phyloP scores from a whole-genome alignment of 2,888 invertebrate genomes.

The Orthosia incerta region DNA sequence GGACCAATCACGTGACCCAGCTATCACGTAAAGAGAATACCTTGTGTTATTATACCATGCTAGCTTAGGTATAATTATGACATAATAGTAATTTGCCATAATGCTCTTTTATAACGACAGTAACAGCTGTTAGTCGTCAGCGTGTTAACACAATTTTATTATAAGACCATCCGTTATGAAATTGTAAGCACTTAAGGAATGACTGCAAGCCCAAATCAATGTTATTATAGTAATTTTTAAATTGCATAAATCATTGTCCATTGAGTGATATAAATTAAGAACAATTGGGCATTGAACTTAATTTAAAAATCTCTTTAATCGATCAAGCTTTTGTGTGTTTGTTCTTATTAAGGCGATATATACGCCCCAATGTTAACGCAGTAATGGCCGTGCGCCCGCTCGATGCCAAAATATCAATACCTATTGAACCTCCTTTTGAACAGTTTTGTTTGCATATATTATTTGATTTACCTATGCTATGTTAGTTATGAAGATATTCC shows the following conservation, averaged over 20 bases:
- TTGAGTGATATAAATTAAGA: constrained; percentile 54
- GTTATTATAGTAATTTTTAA: constrained; percentile 53
- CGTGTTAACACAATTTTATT: constrained; percentile 9
- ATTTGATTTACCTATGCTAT: too few relatives aligned
- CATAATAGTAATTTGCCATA: background rate
- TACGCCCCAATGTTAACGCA: too few relatives aligned
- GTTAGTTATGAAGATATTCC: too few relatives aligned
- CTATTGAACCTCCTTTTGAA: too few relatives aligned
- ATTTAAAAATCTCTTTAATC: constrained; percentile 50
- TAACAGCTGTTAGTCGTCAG: constrained; percentile 17
- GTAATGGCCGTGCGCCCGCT: too few relatives aligned
- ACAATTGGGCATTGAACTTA: constrained; percentile 58
- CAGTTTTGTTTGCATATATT: too few relatives aligned
- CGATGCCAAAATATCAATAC: too few relatives aligned
- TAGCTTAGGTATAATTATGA: constrained; percentile 3
- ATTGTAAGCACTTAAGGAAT: constrained; percentile 35
- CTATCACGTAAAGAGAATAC: too few relatives aligned
- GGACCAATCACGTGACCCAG: too few relatives aligned
- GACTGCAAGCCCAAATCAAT: constrained; percentile 56
- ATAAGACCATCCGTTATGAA: constrained; percentile 18
- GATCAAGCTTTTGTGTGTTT: background rate
- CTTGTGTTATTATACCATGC: too few relatives aligned
- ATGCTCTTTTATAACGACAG: constrained; percentile 16
- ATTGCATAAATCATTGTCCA: constrained; percentile 59
- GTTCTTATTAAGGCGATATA: background rate